Conservation (phyloP, 2,797 vertebrate genomes). For the Macroramphosus scolopax region DNA sequence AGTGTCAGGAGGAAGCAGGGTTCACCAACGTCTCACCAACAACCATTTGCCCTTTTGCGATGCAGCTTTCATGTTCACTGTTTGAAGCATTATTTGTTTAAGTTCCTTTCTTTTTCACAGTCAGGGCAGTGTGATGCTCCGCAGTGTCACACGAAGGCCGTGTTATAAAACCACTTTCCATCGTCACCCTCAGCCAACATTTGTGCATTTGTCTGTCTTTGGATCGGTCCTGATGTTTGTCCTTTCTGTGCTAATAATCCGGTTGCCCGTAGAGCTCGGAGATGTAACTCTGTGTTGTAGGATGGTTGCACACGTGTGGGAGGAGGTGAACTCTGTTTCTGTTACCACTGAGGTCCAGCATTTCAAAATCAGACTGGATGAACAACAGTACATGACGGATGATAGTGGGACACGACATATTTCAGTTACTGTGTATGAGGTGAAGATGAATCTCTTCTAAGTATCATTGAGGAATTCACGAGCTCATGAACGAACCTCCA, state of each 20-base stretch:
- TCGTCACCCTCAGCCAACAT: neutral
- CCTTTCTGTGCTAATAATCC: neutral
- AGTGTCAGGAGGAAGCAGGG: too few species aligned
- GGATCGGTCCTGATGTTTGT: neutral
- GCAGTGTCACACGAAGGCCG: slow-evolving; percentile 35
- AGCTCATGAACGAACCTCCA: slow-evolving; percentile 20
- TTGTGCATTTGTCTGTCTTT: neutral
- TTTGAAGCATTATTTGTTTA: slow-evolving; percentile 17
- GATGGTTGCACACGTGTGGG: slow-evolving; percentile 11
- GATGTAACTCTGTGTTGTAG: neutral
- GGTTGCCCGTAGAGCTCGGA: neutral
- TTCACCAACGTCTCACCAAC: too few species aligned
- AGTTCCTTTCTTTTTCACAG: slow-evolving; percentile 35
- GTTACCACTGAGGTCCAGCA: slow-evolving; percentile 8
- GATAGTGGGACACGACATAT: neutral
- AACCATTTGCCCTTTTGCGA: neutral
- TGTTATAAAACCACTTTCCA: slow-evolving; percentile 25
- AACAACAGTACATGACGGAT: slow-evolving; percentile 23
- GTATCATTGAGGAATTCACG: slow-evolving; percentile 10
- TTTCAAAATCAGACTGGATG: slow-evolving; percentile 16
- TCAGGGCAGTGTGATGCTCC: slow-evolving; percentile 11
- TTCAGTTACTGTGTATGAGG: slow-evolving; percentile 6
- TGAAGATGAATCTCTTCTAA: slow-evolving; percentile 15
- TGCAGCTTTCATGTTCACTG: slow-evolving; percentile 7
- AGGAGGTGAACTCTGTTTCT: slow-evolving; percentile 18